Conservation (phyloP, 2,888 invertebrate species). For the Timema cristinae region DNA sequence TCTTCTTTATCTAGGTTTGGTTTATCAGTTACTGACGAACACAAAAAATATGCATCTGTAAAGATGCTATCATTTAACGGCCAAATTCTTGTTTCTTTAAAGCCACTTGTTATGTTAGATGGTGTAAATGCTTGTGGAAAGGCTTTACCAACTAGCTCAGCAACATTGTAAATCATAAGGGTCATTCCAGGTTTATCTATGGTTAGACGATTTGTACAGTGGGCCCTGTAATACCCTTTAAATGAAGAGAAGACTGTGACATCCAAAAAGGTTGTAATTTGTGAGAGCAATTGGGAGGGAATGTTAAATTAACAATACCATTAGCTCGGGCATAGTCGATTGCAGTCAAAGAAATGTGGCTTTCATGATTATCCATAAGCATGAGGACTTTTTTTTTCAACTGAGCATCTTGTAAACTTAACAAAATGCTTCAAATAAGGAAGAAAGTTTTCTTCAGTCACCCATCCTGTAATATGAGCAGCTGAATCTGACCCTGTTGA, state of each 20-base stretch:
- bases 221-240: constrained; percentile 36
- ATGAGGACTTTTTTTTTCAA: constrained; percentile 8
- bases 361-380: constrained; percentile 12
- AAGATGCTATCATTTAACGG: neutral
- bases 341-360: constrained; percentile 13
- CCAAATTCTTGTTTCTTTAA: neutral
- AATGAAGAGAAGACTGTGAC: constrained; percentile 37
- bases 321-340: constrained; percentile 37
- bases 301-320: constrained; percentile 42
- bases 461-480: constrained; percentile 5
- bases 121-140: constrained; percentile 1
- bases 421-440: constrained; percentile 16
- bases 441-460: constrained; percentile 10
- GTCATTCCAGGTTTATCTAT: constrained; percentile 41
- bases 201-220: constrained; percentile 28
- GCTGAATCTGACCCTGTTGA: constrained; percentile 3
- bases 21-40: neutral
- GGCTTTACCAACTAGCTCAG: constrained; percentile 6
- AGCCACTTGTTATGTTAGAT: neutral
- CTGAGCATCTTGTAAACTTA: neutral
- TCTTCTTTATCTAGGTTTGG: neutral
- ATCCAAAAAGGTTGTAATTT: constrained; percentile 43
- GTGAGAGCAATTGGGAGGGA: constrained; percentile 43
- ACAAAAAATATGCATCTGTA: neutral
- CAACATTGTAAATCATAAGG: constrained; percentile 31